A percentile compares a stretch with the other conserved stretches of the same genome.
phyloP scores from a whole-genome alignment of 2,797 vertebrate species.

The Sebastolobus altivelis region DNA sequence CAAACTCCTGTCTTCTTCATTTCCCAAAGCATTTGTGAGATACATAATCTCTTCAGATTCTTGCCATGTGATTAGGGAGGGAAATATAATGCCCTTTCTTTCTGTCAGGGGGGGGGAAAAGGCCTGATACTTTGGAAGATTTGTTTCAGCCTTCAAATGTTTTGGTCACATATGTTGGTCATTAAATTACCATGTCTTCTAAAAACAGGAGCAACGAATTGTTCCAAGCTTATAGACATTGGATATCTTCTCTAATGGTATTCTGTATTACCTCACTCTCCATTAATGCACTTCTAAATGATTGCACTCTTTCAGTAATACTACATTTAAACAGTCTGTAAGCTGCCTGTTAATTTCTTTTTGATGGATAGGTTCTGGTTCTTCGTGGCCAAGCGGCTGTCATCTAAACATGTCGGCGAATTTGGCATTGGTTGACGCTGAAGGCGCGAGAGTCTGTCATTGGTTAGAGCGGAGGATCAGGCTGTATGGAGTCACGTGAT shows the following conservation, averaged over 20 bases:
- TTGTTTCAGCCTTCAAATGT: constrained; percentile 54
- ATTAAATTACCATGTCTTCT: constrained; percentile 44
- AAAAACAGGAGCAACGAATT: constrained; percentile 28
- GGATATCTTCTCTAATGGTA: neutral
- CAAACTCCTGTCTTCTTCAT: constrained; percentile 60
- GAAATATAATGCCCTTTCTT: constrained; percentile 57
- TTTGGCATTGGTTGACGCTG: neutral
- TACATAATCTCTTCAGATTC: constrained; percentile 64
- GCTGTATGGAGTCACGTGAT: constrained; percentile 60
- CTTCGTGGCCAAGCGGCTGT: constrained; percentile 20
- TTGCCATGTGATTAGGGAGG: constrained; percentile 51
- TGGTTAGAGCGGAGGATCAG: constrained; percentile 25
- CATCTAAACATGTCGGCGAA: constrained; percentile 36
- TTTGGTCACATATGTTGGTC: constrained; percentile 49
- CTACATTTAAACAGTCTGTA: constrained; percentile 4
- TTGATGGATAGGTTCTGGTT: constrained; percentile 51
- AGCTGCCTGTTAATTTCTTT: constrained; percentile 38
- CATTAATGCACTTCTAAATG: constrained; percentile 3
- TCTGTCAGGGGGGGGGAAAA: constrained; percentile 2
- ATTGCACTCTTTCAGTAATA: constrained; percentile 8
- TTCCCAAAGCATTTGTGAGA: constrained; percentile 73
- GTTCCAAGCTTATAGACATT: constrained; percentile 5
- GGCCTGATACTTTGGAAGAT: constrained; percentile 33
- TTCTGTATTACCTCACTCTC: constrained; percentile 12
- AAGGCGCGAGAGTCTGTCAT: constrained; percentile 1